Base-by-base conservation (phyloP, 2,888 invertebrate species). In the Steinernema carpocapsae region DNA sequence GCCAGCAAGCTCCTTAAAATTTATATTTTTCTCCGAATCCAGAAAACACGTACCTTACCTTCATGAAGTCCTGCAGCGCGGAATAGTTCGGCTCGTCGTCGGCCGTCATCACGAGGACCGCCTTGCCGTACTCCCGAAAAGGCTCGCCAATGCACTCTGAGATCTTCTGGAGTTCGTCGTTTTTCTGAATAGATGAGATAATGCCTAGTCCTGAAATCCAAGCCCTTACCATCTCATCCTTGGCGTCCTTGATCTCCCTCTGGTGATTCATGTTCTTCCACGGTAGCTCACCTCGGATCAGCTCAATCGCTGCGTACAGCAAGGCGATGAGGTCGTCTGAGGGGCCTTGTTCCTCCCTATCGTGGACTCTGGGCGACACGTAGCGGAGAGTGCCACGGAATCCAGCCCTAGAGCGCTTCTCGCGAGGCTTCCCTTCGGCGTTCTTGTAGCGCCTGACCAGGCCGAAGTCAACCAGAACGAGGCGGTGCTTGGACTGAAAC, bases 351-450 rank as follows among this genome's bases (percentile, higher is more conserved):
- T 77, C 78, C 22, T 70, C 70, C 6, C 75, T 52, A 22, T 74
- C 72, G 73, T 83, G 83, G 1, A 83, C 82, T 29, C 82, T 73
- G 17, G 75, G 45, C 17, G 85, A 85, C 6, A 80, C 85, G 76
- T 85, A 85, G 43, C 84, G 81, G 10, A 82, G 76, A 10, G 85
- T 85, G n/a, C 84, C 85, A 19, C 85, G 79, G 76, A 80, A 82
- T n/a, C 80, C 80, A n/a, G 82, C 80, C 42, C 74, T 72, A 10
- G 29, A 17, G 12, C 84, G 75, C 32, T 56, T 74, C 7, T 59
- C 71, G 12, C 82, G 73, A 71, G 78, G 74, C 45, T 76, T 75
- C 4, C 83, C 82, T 71, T 78, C 76, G 7, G 70, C n/a, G 10
- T 72, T 73, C 52, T 77, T 77, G 75, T 76, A 83, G 43, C 80